Percentiles rank a stretch among this genome's conserved stretches.
phyloP scores from a whole-genome alignment of 1,140 invertebrate genomes.

The Brachionus rotundiformis region DNA sequence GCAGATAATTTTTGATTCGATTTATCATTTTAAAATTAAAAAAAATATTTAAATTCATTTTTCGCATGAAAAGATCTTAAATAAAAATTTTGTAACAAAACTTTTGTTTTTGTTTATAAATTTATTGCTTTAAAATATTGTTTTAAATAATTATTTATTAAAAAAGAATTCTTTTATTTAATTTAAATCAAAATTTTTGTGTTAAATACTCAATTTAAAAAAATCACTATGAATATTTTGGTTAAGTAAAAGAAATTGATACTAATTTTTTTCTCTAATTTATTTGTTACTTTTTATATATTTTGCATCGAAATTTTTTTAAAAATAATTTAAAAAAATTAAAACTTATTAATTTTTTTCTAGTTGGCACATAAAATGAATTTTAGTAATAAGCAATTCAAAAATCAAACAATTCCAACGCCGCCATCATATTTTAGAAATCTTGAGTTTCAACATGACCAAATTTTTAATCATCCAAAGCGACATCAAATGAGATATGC shows the following conservation, averaged over 20 bases:
- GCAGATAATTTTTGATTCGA: background rate
- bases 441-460: background rate
- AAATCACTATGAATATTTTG: too few relatives aligned
- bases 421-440: background rate
- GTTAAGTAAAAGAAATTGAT: too few relatives aligned
- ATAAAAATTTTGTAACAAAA: background rate
- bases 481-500: background rate
- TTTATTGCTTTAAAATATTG: too few relatives aligned
- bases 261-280: too few relatives aligned
- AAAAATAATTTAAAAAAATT: too few relatives aligned
- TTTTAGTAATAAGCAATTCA: background rate
- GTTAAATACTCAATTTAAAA: background rate
- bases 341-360: too few relatives aligned
- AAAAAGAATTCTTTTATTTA: background rate
- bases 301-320: too few relatives aligned
- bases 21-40: background rate
- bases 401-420: background rate
- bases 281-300: too few relatives aligned
- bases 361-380: too few relatives aligned
- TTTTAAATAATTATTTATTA: background rate
- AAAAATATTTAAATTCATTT: background rate
- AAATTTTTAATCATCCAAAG: background rate
- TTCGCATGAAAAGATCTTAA: background rate
- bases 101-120: background rate
- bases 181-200: background rate